These are phyloP conservation scores for Coecobrya sp. DNA, from an alignment of 2,888 invertebrate genomes.

Conservation along the genomic window DNA sequence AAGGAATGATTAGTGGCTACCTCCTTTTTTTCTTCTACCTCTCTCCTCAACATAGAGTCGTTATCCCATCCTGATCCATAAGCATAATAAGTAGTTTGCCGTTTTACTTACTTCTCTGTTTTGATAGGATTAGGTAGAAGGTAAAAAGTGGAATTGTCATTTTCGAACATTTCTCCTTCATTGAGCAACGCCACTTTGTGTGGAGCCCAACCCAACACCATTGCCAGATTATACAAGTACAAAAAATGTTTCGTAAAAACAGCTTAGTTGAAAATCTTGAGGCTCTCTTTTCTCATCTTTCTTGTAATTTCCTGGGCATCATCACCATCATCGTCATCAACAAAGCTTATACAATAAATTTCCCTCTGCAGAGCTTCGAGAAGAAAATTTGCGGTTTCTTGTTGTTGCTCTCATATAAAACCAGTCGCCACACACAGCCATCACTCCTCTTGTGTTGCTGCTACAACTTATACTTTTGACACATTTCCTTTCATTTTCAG, in stretches of 20 bases:
- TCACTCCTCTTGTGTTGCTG: background rate
- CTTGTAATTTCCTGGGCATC: slow-evolving; percentile 62
- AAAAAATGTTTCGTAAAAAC: slow-evolving; percentile 35
- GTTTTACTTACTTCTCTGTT: slow-evolving; percentile 1
- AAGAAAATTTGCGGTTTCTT: slow-evolving; percentile 78
- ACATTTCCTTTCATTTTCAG: slow-evolving; percentile 58
- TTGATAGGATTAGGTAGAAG: slow-evolving; percentile 56
- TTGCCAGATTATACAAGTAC: background rate
- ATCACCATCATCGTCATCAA: background rate
- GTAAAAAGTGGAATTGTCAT: slow-evolving; percentile 66
- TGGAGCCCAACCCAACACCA: background rate
- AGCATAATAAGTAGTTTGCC: slow-evolving; percentile 32
- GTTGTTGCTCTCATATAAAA: slow-evolving; percentile 21
- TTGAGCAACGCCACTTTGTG: background rate
- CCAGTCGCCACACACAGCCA: background rate
- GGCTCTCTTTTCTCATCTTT: slow-evolving; percentile 49
- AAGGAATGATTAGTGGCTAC: slow-evolving; percentile 46
- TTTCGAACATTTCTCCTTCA: slow-evolving; percentile 64
- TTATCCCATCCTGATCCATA: background rate
- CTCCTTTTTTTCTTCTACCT: background rate
- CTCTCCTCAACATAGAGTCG: background rate
- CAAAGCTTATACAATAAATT: slow-evolving; percentile 63
- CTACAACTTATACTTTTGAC: slow-evolving; percentile 53
- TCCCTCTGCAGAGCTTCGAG: background rate
- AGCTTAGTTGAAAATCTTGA: slow-evolving; percentile 43